Evolutionary conservation across 2,797 vertebrate species (phyloP), one percentile per base, ranked within the genome.

Genomic region (Cirrhinus molitorella): DNA sequence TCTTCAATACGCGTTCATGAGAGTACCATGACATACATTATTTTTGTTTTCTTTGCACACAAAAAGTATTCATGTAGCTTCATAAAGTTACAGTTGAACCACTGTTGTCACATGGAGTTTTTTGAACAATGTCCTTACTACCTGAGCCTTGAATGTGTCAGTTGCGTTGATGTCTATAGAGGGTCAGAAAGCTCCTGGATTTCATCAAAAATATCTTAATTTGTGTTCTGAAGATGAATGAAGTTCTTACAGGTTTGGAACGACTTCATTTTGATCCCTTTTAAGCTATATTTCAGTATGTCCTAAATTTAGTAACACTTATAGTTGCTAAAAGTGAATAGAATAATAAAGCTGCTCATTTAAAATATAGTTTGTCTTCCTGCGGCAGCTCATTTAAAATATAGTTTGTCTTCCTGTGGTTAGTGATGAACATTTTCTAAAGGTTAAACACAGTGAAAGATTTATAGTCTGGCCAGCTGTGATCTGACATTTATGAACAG

Each of bases 401-500:
- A 19, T 21, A 51, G 11, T 53, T 40, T 55, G 51, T 74, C 31
- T 14, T 55, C 21, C 21, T 16, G 31, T 17, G 51, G 34, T 11
- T 57, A 28, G 31, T 4, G 2, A 5, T 55, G 31, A 40, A 23
- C 4, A 40, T 57, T 57, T 74, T 55, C 28, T 34, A 31, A 74
- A 74, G 21, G 31, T 74, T 57, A 74, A 74, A 31, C 31, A 23
- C 51, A 59, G 17, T n/a, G 25, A 59, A 79, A 51, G 53, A 57
- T 55, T 47, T 28, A 40, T 40, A 55, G 21, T 8, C 45, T 80
- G 8, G 34, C 25, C 67, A 47, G 23, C 25, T 80, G 19, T 31
- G 53, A 61, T 80, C 34, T 57, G 66, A 55, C 37, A 57, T 68
- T 79, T 68, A 45, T 80, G 51, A 59, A 70, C n/a, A 13, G 11